phyloP scores from a whole-genome alignment of 1,140 invertebrate genomes.

The Drosophila pallidifrons region DNA sequence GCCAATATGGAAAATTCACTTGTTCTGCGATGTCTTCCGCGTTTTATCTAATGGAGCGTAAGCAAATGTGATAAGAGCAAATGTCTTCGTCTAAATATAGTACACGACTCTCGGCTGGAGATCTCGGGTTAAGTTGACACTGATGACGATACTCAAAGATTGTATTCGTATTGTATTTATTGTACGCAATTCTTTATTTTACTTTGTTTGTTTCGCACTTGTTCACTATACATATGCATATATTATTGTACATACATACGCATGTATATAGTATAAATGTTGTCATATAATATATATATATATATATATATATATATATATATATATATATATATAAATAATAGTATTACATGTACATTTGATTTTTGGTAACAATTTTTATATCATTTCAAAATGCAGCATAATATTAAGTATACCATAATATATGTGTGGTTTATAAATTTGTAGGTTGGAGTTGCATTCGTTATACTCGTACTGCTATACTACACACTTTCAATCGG shows the following conservation, averaged over 20 bases:
- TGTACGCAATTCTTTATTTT: slow-evolving; percentile 44
- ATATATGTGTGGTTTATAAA: slow-evolving; percentile 48
- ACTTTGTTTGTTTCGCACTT: slow-evolving; percentile 22
- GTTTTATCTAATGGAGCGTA: background rate
- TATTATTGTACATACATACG: slow-evolving; percentile 23
- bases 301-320: slow-evolving; percentile 35
- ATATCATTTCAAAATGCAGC: slow-evolving; percentile 46
- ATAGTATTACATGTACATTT: slow-evolving; percentile 41
- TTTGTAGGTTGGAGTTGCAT: slow-evolving; percentile 61
- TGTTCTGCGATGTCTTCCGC: background rate
- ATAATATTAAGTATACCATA: slow-evolving; percentile 39
- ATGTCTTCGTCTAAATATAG: no score
- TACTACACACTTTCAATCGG: slow-evolving; percentile 20
- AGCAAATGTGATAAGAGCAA: background rate
- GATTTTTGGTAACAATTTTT: slow-evolving; percentile 52
- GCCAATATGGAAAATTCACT: background rate
- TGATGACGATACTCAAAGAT: slow-evolving; percentile 6
- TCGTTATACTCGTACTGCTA: slow-evolving; percentile 16
- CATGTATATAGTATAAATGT: slow-evolving; percentile 49
- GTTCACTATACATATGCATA: slow-evolving; percentile 34
- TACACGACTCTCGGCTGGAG: no score
- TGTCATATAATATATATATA: slow-evolving; percentile 39
- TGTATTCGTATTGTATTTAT: slow-evolving; percentile 48
- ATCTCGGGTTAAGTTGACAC: no score
- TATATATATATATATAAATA: slow-evolving; percentile 40